These are phyloP conservation scores for Spodoptera frugiperda DNA, from an alignment of 1,140 invertebrate genomes.

Conservation along the genomic window DNA sequence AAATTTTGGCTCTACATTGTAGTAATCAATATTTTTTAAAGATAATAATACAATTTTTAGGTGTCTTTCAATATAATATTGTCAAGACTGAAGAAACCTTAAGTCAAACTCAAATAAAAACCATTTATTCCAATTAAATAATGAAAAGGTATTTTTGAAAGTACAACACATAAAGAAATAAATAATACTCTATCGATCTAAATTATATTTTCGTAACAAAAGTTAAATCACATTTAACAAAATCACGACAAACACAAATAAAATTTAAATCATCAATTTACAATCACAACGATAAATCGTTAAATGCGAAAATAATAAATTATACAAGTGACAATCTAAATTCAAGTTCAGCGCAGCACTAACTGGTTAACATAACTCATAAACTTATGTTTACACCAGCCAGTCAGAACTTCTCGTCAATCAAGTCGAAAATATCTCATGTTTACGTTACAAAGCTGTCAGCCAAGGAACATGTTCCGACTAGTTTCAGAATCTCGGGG, in stretches of 20 bases:
- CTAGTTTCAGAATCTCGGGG: constrained; percentile 50
- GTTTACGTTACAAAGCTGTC: constrained; percentile 61
- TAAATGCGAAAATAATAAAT: not conserved
- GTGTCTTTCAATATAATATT: too few relatives aligned
- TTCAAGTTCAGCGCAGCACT: not conserved
- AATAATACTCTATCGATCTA: too few relatives aligned
- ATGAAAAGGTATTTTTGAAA: too few relatives aligned
- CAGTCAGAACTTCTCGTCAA: constrained; percentile 51
- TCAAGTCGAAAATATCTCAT: constrained; percentile 62
- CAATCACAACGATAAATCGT: too few relatives aligned
- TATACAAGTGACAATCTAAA: not conserved
- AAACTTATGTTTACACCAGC: constrained; percentile 41
- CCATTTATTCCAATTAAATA: too few relatives aligned
- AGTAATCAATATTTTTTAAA: too few relatives aligned
- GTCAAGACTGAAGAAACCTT: too few relatives aligned
- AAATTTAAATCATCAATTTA: not conserved
- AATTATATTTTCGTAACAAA: too few relatives aligned
- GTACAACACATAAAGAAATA: too few relatives aligned
- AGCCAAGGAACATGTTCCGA: constrained; percentile 59
- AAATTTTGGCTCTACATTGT: not conserved
- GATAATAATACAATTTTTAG: too few relatives aligned
- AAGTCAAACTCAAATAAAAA: too few relatives aligned
- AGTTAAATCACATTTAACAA: too few relatives aligned
- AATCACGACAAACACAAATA: constrained; percentile 14
- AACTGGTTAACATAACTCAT: constrained; percentile 34